Base-by-base conservation (phyloP, 1,140 invertebrate genomes). In the Copidosoma floridanum region DNA sequence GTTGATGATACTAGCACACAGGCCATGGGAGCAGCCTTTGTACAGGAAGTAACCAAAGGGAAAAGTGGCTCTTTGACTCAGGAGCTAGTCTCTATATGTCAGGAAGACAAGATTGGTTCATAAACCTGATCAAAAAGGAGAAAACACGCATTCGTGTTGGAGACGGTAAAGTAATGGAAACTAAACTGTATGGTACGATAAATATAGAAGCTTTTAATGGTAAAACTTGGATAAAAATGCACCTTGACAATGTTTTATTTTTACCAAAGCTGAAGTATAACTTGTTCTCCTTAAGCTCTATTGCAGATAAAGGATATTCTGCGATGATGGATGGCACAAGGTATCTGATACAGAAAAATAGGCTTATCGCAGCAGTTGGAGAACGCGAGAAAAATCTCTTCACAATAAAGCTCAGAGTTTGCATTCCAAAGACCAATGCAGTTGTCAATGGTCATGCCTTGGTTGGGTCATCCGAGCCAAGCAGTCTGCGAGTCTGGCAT, bases 231-330 rank as follows among this genome's bases (percentile, higher is more conserved):
- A 23, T 12, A n/a, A n/a, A n/a, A n/a, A n/a, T n/a, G n/a, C n/a
- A n/a, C n/a, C n/a, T n/a, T n/a, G n/a, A n/a, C n/a, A 68, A 78
- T 52, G 75, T 79, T 0, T 48, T 77, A 51, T 76, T 62, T 62
- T 69, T 78, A 26, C 76, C 78, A 0, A 69, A 79, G 26, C 50
- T 81, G 10, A 68, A 71, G 35, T 69, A 50, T n/a, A 80, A 81
- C 56, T 55, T 80, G 21, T 76, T 81, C 35, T 80, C 78, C 6
- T 62, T 74, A 7, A 70, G 69, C 16, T 23, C 65, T n/a, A 71
- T 61, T 1, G 44, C 73, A 3, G 68, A 73, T 24, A 70, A 67
- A 65, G 76, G 73, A 26, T 72, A 65, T 12, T 52, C 41, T n/a
- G 6, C 52, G 68, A 18, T 18, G 35, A 29, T 18, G 29, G 24